phyloP scores from a whole-genome alignment of 2,113 vertebrate genomes.

The Pleuronectes platessa region DNA sequence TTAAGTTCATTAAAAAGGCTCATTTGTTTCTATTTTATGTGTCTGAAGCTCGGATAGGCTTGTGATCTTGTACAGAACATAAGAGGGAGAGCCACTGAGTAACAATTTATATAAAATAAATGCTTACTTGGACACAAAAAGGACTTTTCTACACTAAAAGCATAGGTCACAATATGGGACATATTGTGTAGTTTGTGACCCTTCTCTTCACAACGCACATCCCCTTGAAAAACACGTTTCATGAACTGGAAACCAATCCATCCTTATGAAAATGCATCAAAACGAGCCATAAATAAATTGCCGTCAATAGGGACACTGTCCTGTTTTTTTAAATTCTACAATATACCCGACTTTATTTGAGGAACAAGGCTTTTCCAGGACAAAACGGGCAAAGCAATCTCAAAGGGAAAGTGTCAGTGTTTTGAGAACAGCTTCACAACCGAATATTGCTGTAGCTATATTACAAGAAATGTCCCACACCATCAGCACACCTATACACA shows the following conservation, averaged over 20 bases:
- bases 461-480: constrained; percentile 46
- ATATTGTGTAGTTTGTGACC: constrained; percentile 22
- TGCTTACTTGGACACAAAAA: background rate
- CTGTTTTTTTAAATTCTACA: background rate
- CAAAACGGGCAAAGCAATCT: constrained; percentile 64
- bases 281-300: constrained; percentile 53
- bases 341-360: constrained; percentile 46
- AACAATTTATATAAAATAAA: background rate
- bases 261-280: constrained; percentile 48
- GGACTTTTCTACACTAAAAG: background rate
- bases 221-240: constrained; percentile 39
- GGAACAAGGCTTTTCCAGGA: constrained; percentile 58
- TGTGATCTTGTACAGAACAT: constrained; percentile 23
- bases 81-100: background rate
- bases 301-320: constrained; percentile 27
- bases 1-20: constrained; percentile 43
- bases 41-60: constrained; percentile 13
- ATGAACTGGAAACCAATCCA: constrained; percentile 45
- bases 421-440: constrained; percentile 54
- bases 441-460: constrained; percentile 56
- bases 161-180: background rate
- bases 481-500: constrained; percentile 16
- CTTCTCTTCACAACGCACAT: constrained; percentile 40
- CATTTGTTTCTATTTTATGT: constrained; percentile 57
- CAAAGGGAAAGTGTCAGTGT: constrained; percentile 61